Evolutionary conservation across 2,113 vertebrate species (phyloP), one percentile per base, ranked within the genome.

Genomic region (Sarotherodon lohbergeri): DNA sequence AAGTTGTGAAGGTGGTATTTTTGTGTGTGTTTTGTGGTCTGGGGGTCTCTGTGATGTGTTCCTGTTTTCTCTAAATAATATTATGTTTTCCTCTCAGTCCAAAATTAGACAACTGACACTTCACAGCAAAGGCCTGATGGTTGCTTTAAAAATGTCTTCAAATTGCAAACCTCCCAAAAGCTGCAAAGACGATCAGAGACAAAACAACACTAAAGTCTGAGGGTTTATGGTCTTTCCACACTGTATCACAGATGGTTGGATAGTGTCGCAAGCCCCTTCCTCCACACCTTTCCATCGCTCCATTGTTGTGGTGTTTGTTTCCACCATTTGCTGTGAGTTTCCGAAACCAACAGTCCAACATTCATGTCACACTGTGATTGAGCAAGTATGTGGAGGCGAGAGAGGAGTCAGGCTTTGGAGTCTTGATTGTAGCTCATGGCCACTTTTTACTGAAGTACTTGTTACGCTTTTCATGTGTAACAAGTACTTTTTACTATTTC

Each of bases 61-160:
- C 86, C 86, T 92, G 56, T 92, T 86, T 90, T 87, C 87, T 85
- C 17, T 29, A 7, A 9, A 88, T 3, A 12, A 56, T 87, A 14
- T 11, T 56, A 46, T 6, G 1, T 52, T 68, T 87, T 83, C 56
- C 8, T 59, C 59, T 88, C 12, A 34, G 41, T 63, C 71, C 82
- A 59, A 76, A 89, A 82, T 6, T 13, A 57, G 55, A 54, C 55
- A 82, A 56, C 16, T 9, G 66, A 39, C 46, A 19, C 41, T 80
- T 90, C 11, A 4, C 83, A 54, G 81, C 54, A 68, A 8, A 82
- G 5, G 6, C 14, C 6, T 43, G n/a, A 7, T 8, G 10, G 22
- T n/a, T 41, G 7, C 16, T 16, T 27, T 5, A 17, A 68, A 76
- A 32, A 34, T 7, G 2, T 11, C 34, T 80, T 22, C 43, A 80